A percentile compares a stretch with the other conserved stretches of the same genome.
phyloP scores from a whole-genome alignment of 2,888 invertebrate species.

The Caenorhabditis afra region DNA sequence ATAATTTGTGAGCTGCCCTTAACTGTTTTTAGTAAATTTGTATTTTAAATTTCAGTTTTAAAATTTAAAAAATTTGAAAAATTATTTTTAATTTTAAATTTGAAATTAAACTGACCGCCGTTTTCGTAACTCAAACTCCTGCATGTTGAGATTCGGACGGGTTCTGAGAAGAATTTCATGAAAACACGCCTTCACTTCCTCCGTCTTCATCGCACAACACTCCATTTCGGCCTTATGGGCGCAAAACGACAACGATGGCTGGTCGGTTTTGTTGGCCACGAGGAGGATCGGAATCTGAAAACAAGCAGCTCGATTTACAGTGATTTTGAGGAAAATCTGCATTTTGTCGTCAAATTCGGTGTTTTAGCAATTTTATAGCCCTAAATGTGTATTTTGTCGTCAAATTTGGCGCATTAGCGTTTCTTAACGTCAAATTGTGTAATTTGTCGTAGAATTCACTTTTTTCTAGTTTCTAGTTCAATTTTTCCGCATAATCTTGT shows the following conservation, averaged over 20 bases:
- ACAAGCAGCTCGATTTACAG: neutral
- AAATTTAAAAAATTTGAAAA: no score
- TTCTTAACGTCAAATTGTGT: no score
- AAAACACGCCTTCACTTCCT: conserved; percentile 63
- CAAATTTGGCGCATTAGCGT: no score
- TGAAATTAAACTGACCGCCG: conserved; percentile 55
- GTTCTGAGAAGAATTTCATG: conserved; percentile 44
- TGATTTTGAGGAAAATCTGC: no score
- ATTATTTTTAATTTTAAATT: no score
- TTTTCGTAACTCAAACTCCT: conserved; percentile 41
- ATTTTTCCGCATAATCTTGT: no score
- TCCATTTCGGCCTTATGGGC: conserved; percentile 46
- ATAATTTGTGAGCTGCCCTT: no score
- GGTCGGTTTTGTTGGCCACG: conserved; percentile 72
- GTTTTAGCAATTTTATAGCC: no score
- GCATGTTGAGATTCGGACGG: conserved; percentile 51
- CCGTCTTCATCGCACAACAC: conserved; percentile 63
- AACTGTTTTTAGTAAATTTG: conserved; percentile 4
- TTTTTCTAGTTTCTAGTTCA: no score
- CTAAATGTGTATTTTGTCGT: no score
- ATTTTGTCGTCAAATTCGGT: no score
- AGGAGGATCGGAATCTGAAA: conserved; percentile 72
- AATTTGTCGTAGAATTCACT: no score
- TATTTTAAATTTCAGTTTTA: conserved; percentile 1
- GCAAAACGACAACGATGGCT: conserved; percentile 43